Evolutionary conservation across 2,888 invertebrate species (phyloP).

Genomic region (Dynastes tityus): DNA sequence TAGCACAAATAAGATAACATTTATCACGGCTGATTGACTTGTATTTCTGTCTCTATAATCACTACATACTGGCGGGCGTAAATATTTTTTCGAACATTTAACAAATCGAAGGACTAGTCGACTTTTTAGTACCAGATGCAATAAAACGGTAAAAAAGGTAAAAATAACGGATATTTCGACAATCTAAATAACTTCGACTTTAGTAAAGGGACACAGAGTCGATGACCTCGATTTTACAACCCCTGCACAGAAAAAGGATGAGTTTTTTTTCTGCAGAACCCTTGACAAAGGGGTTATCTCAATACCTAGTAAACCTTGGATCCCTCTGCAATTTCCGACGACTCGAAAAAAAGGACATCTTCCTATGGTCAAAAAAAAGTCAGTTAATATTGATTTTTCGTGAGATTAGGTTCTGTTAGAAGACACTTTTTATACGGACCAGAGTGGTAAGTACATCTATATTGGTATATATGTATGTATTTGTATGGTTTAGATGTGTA

Average conservation of each 20-base stretch:
- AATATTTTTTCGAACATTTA: constrained; percentile 29
- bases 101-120: constrained; percentile 22
- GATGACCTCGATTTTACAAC: constrained; percentile 62
- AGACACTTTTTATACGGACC: no score
- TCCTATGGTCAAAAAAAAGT: constrained; percentile 16
- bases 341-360: constrained; percentile 23
- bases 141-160: constrained; percentile 46
- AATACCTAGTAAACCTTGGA: constrained; percentile 43
- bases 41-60: constrained; percentile 1
- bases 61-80: constrained; percentile 4
- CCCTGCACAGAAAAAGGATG: constrained; percentile 57
- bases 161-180: constrained; percentile 35
- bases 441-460: no score
- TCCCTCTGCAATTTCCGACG: constrained; percentile 44
- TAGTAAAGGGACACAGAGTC: constrained; percentile 35
- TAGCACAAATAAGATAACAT: constrained; percentile 45
- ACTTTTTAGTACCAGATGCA: constrained; percentile 32
- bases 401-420: constrained; percentile 14
- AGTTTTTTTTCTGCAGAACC: constrained; percentile 54
- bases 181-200: constrained; percentile 33
- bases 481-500: no score
- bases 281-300: constrained; percentile 60
- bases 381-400: constrained; percentile 47
- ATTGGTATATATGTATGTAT: neutral
- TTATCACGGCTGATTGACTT: constrained; percentile 49